Conservation (phyloP, 2,888 invertebrate species). For the Cyclophora punctaria region DNA sequence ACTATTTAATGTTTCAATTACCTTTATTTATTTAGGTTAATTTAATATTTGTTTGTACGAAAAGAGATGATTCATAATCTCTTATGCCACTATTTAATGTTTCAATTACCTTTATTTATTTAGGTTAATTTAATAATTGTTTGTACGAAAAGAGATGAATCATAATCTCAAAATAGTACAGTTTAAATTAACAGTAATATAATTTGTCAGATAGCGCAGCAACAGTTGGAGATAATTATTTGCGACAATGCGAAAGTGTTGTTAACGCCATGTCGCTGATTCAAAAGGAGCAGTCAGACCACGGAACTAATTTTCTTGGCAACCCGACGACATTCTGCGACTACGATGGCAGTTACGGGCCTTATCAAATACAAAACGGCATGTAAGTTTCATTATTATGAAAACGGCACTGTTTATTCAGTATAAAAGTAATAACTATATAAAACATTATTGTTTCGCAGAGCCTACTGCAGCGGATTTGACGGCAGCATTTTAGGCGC, state of each 20-base stretch:
- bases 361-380: constrained; percentile 67
- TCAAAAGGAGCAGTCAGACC: constrained; percentile 68
- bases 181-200: too few species aligned
- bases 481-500: constrained; percentile 73
- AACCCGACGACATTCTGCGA: constrained; percentile 75
- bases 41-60: too few species aligned
- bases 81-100: too few species aligned
- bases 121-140: not conserved
- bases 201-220: constrained; percentile 50
- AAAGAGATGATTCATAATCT: too few species aligned
- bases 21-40: constrained; percentile 2
- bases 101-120: not conserved
- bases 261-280: constrained; percentile 70
- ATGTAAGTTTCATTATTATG: constrained; percentile 57
- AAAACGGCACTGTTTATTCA: not conserved
- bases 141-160: too few species aligned
- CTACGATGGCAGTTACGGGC: constrained; percentile 79
- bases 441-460: constrained; percentile 31
- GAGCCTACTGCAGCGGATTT: constrained; percentile 77
- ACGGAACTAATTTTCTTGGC: constrained; percentile 75
- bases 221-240: constrained; percentile 72
- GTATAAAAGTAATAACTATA: not conserved
- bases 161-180: too few species aligned
- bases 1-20: not conserved
- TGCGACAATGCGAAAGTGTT: constrained; percentile 80